phyloP scores from a whole-genome alignment of 1,140 invertebrate genomes.

The Drosophila ambigua region DNA sequence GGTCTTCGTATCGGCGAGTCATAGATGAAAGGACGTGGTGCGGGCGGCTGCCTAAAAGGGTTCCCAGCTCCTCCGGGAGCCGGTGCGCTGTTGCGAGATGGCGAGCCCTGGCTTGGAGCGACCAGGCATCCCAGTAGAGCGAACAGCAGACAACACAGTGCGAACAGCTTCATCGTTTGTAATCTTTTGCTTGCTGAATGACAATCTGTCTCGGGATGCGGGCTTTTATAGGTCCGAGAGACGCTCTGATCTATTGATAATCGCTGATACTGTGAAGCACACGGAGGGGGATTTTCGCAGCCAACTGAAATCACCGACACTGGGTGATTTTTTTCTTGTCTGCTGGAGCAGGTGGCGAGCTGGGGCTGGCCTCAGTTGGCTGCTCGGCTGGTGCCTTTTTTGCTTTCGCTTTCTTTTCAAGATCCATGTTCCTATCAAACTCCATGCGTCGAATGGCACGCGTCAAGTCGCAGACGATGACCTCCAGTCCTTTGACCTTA shows the following conservation, averaged over 20 bases:
- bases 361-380: neutral
- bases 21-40: constrained; percentile 45
- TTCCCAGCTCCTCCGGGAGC: constrained; percentile 24
- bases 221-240: constrained; percentile 39
- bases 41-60: constrained; percentile 2
- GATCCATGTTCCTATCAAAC: constrained; percentile 33
- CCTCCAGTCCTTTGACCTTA: constrained; percentile 37
- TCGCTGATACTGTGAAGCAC: constrained; percentile 24
- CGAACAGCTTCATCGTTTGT: constrained; percentile 51
- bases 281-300: constrained; percentile 29
- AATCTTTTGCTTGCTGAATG: constrained; percentile 12
- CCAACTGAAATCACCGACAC: constrained; percentile 41
- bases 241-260: neutral
- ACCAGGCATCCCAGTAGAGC: constrained; percentile 33
- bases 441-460: constrained; percentile 56
- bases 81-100: constrained; percentile 57
- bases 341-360: neutral
- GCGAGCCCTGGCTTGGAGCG: constrained; percentile 5
- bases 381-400: neutral
- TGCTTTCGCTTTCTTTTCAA: neutral
- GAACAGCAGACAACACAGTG: constrained; percentile 45
- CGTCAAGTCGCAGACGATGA: constrained; percentile 53
- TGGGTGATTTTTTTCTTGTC: constrained; percentile 30
- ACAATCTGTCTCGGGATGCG: neutral
- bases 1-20: constrained; percentile 45